A percentile compares a stretch with the other conserved stretches of the same genome.
Conservation (phyloP, 2,797 vertebrate genomes). For the Anolis apletophallus region DNA sequence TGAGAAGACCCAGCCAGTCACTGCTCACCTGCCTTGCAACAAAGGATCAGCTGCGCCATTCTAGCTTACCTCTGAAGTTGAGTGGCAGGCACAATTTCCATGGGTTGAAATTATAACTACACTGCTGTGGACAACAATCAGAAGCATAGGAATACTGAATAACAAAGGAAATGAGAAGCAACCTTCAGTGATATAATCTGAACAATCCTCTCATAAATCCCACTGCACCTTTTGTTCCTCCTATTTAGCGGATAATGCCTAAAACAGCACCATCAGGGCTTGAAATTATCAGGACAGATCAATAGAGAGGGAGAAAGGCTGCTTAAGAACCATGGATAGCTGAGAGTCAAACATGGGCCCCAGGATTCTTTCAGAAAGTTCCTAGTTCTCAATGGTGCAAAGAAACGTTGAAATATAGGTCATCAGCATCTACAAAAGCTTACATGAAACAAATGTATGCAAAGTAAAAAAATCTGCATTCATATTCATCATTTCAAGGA, state of each 20-base stretch:
- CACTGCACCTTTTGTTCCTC: slow-evolving; percentile 35
- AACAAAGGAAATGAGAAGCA: slow-evolving; percentile 6
- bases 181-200: slow-evolving; percentile 43
- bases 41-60: background rate
- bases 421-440: background rate
- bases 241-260: slow-evolving; percentile 45
- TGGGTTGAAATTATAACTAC: slow-evolving; percentile 16
- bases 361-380: background rate
- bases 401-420: background rate
- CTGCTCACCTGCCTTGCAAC: background rate
- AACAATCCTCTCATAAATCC: background rate
- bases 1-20: background rate
- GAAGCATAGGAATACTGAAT: slow-evolving; percentile 24
- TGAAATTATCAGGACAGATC: background rate
- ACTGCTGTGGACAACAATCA: slow-evolving; percentile 24
- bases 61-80: background rate
- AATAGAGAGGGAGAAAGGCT: slow-evolving; percentile 11
- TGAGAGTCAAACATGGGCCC: background rate
- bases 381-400: background rate
- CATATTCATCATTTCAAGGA: background rate
- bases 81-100: slow-evolving; percentile 33
- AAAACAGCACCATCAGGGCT: background rate
- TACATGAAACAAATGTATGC: background rate
- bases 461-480: background rate
- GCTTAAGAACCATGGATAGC: background rate